These are phyloP conservation scores for Diploptera punctata DNA, from an alignment of 2,888 invertebrate species.

Conservation along the genomic window DNA sequence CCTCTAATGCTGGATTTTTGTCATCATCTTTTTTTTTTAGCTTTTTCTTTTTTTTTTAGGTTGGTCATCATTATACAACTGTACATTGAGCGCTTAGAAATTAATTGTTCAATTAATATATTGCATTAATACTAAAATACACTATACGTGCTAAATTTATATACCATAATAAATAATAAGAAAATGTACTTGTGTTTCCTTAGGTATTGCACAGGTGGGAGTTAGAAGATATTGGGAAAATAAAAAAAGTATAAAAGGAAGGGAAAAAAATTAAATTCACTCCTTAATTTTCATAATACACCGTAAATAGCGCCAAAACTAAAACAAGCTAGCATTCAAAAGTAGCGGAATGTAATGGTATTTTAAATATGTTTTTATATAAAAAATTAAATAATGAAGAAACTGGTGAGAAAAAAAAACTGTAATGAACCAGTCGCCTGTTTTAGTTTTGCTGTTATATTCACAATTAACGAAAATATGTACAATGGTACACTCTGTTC, in stretches of 20 bases:
- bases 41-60: slow-evolving; percentile 17
- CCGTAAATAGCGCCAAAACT: background rate
- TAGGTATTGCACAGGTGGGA: slow-evolving; percentile 41
- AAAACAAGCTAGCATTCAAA: slow-evolving; percentile 31
- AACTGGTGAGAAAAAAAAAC: slow-evolving; percentile 6
- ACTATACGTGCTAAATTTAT: slow-evolving; percentile 42
- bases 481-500: too few species aligned
- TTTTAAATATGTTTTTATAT: slow-evolving; percentile 18
- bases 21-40: slow-evolving; percentile 14
- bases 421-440: slow-evolving; percentile 23
- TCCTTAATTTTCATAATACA: background rate
- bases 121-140: slow-evolving; percentile 33
- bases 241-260: slow-evolving; percentile 32
- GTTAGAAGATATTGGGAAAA: slow-evolving; percentile 41
- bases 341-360: slow-evolving; percentile 32
- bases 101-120: slow-evolving; percentile 24
- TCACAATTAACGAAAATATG: slow-evolving; percentile 10
- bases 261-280: background rate
- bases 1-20: slow-evolving; percentile 42
- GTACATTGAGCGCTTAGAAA: slow-evolving; percentile 45
- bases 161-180: slow-evolving; percentile 34
- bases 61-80: slow-evolving; percentile 42
- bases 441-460: slow-evolving; percentile 26
- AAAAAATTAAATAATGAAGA: slow-evolving; percentile 11
- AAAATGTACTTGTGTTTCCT: slow-evolving; percentile 22